Evolutionary conservation across 2,888 invertebrate genomes (phyloP).

Genomic region (Folsomia manolachei): DNA sequence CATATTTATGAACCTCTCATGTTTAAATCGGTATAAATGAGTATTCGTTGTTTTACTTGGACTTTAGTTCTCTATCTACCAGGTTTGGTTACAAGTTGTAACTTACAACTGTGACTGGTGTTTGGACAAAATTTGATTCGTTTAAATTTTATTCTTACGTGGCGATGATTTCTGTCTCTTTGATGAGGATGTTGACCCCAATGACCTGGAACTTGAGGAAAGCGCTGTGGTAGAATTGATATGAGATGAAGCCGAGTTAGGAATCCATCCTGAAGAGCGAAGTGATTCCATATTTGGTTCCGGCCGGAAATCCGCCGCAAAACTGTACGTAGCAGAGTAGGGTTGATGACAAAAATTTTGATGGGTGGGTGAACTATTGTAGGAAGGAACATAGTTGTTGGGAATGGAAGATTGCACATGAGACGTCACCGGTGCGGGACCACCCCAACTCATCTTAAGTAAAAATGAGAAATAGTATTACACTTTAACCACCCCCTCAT

Average conservation of each 20-base stretch:
- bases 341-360: conserved; percentile 54
- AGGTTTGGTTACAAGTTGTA: no score
- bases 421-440: conserved; percentile 52
- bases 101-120: no score
- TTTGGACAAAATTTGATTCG: no score
- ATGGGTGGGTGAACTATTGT: conserved; percentile 39
- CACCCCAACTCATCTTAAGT: no score
- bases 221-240: conserved; percentile 31
- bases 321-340: conserved; percentile 75
- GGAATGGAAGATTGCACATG: conserved; percentile 62
- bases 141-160: conserved; percentile 23
- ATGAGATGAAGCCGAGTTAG: conserved; percentile 46
- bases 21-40: no score
- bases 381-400: conserved; percentile 54
- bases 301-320: conserved; percentile 76
- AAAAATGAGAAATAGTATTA: no score
- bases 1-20: no score
- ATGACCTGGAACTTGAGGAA: conserved; percentile 34
- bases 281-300: conserved; percentile 54
- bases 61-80: no score
- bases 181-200: conserved; percentile 28
- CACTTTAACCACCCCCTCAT: no score
- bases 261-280: conserved; percentile 44
- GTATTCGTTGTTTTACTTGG: no score
- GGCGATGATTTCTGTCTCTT: conserved; percentile 44